phyloP scores from a whole-genome alignment of 2,113 vertebrate genomes.

The Monopterus albus region DNA sequence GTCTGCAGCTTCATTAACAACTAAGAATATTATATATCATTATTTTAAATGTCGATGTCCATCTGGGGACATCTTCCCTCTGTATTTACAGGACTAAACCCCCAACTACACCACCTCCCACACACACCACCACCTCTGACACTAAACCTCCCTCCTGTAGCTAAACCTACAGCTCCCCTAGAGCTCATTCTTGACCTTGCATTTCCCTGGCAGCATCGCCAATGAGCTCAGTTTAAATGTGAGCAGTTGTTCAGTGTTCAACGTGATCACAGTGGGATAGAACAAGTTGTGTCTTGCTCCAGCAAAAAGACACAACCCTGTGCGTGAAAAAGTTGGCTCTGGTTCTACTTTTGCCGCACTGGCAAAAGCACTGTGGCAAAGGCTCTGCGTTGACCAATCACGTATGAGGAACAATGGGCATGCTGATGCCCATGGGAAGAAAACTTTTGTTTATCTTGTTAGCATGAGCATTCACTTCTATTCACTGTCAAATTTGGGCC shows the following conservation, averaged over 20 bases:
- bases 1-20: not conserved
- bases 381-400: no score
- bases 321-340: no score
- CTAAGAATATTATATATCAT: not conserved
- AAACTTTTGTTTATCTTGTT: no score
- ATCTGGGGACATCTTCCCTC: not conserved
- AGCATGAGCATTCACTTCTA: no score
- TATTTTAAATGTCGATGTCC: not conserved
- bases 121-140: slow-evolving; percentile 53
- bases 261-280: slow-evolving; percentile 34
- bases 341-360: no score
- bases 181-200: slow-evolving; percentile 62
- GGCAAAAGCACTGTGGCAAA: no score
- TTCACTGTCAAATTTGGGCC: no score
- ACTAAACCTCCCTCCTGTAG: slow-evolving; percentile 36
- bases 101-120: slow-evolving; percentile 12
- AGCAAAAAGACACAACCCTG: no score
- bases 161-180: slow-evolving; percentile 29
- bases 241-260: slow-evolving; percentile 65
- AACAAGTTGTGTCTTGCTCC: slow-evolving; percentile 25
- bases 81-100: slow-evolving; percentile 13
- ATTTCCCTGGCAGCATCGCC: slow-evolving; percentile 48
- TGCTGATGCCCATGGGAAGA: no score
- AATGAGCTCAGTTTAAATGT: slow-evolving; percentile 60
- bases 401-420: no score